A percentile compares a stretch with the other conserved stretches of the same genome.
Evolutionary conservation across 2,888 invertebrate genomes (phyloP).

Genomic region (Schizaphis graminum): DNA sequence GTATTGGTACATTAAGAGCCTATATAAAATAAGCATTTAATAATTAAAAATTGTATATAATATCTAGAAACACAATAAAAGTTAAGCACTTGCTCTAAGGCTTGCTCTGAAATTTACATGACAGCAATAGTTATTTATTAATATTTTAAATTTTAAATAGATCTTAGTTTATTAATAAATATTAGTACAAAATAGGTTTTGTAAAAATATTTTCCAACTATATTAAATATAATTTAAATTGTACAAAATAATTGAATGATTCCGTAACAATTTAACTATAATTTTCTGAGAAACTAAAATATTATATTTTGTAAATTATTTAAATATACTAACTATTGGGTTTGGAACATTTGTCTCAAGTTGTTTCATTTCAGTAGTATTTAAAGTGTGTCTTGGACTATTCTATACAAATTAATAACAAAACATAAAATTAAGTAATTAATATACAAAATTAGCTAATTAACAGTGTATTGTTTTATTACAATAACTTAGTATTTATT

Average conservation of each 20-base stretch:
- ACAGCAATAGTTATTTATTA: neutral
- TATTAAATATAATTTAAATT: too few relatives aligned
- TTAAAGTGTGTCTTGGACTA: neutral
- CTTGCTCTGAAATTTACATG: neutral
- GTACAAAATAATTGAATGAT: too few relatives aligned
- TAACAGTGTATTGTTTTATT: neutral
- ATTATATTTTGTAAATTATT: neutral
- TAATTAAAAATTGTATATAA: neutral
- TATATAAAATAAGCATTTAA: neutral
- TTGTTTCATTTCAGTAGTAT: neutral
- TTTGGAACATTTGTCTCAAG: neutral
- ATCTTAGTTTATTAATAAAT: neutral
- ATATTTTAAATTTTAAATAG: neutral
- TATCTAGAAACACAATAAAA: neutral
- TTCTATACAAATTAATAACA: neutral
- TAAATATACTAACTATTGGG: slow-evolving; percentile 4
- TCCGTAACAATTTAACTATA: neutral
- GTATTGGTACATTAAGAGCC: neutral
- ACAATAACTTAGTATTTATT: neutral
- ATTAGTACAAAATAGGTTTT: neutral
- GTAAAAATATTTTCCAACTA: neutral
- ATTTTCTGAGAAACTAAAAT: neutral
- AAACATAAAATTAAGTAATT: neutral
- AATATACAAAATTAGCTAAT: neutral
- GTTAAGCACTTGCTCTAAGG: too few relatives aligned